phyloP scores from a whole-genome alignment of 2,113 vertebrate species.

The Prionailurus viverrinus region DNA sequence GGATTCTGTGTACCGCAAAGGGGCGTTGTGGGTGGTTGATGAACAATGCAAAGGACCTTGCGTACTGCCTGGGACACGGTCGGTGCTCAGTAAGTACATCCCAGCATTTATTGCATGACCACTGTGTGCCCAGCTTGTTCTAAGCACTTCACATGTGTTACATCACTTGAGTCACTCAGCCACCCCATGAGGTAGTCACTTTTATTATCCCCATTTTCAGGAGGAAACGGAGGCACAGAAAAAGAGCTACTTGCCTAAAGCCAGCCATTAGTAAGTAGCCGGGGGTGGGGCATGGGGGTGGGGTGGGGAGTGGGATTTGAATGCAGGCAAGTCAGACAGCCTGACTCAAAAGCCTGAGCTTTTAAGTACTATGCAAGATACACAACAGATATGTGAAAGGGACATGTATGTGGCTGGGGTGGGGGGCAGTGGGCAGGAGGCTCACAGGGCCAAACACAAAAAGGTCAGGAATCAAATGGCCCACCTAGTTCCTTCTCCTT shows the following conservation, averaged over 20 bases:
- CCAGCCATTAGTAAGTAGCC: not conserved
- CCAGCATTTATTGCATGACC: not conserved
- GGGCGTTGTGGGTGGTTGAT: no score
- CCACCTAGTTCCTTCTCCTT: not conserved
- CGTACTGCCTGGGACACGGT: not conserved
- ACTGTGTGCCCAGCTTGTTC: not conserved
- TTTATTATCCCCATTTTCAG: not conserved
- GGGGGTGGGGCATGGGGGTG: no score
- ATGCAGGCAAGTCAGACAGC: not conserved
- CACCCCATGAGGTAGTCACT: not conserved
- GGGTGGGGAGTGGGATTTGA: not conserved
- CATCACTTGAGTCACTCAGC: not conserved
- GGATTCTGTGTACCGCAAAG: not conserved
- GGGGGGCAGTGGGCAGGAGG: not conserved
- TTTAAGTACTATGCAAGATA: not conserved
- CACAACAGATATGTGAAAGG: not conserved
- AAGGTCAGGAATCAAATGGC: not conserved
- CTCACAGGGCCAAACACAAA: not conserved
- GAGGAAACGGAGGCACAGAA: constrained; percentile 23
- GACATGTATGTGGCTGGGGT: not conserved
- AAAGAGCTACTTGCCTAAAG: not conserved
- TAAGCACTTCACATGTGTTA: no score
- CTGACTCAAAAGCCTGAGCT: not conserved
- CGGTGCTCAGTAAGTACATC: not conserved
- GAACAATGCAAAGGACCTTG: not conserved